Evolutionary conservation across 2,113 vertebrate genomes (phyloP).

Genomic region (Equus przewalskii): DNA sequence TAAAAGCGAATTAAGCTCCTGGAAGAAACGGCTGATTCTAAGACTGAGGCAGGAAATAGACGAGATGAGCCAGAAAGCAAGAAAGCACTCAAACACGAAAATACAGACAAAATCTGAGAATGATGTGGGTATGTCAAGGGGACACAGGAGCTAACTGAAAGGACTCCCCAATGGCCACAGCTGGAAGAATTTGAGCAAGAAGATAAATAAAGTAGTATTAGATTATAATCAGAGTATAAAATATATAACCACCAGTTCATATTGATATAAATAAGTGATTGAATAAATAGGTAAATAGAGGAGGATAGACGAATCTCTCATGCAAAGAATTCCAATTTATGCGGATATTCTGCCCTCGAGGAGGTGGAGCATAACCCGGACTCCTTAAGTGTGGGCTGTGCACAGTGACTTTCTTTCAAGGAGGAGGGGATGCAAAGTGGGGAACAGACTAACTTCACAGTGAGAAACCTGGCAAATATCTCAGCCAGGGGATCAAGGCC

Average conservation of each 20-base stretch:
- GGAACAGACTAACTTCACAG: fast-evolving
- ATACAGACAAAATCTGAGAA: fast-evolving
- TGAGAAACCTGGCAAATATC: fast-evolving
- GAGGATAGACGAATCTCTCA: neutral
- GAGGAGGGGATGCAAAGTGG: fast-evolving
- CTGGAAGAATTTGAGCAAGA: too few relatives aligned
- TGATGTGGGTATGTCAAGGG: fast-evolving
- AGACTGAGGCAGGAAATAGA: neutral
- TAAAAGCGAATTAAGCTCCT: neutral
- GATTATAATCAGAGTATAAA: too few relatives aligned
- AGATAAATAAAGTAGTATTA: too few relatives aligned
- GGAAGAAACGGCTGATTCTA: conserved; percentile 51
- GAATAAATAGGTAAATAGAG: fast-evolving
- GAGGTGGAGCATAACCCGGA: too few relatives aligned
- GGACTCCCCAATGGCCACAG: too few relatives aligned
- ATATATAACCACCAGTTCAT: fast-evolving
- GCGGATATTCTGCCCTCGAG: fast-evolving
- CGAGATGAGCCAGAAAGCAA: neutral
- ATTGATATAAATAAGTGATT: fast-evolving
- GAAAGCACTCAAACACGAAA: neutral
- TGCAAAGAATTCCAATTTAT: neutral
- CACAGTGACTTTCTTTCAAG: fast-evolving
- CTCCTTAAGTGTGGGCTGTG: too few relatives aligned
- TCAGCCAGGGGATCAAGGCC: fast-evolving
- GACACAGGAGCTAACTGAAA: too few relatives aligned